A percentile compares a stretch with the other conserved stretches of the same genome.
Conservation (phyloP, 2,797 vertebrate species). For the Gymnopithys bicolor region DNA sequence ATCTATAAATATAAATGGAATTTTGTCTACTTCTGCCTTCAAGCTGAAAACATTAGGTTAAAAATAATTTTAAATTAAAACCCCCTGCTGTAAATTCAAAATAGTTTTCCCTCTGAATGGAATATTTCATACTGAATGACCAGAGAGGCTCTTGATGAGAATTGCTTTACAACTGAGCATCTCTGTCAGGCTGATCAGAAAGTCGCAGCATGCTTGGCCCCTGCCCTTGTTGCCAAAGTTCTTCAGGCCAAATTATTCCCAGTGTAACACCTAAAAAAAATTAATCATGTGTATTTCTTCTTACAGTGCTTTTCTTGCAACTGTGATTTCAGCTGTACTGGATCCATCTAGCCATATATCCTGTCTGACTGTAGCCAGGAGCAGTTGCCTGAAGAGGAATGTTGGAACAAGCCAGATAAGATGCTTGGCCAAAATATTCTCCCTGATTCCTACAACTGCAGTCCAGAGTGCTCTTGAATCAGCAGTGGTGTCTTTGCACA, state of each 20-base stretch:
- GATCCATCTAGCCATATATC: not conserved
- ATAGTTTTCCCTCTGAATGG: not conserved
- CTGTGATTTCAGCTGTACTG: not conserved
- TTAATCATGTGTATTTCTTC: not conserved
- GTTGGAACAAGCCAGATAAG: not conserved
- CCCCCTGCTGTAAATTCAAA: not conserved
- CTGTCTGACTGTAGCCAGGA: not conserved
- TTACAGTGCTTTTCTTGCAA: not conserved
- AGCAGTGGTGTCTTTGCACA: not conserved
- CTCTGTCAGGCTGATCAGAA: not conserved
- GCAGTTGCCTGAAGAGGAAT: not conserved
- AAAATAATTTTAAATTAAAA: constrained; percentile 28
- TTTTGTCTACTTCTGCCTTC: constrained; percentile 1
- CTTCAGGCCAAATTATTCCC: constrained; percentile 14
- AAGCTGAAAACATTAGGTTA: not conserved
- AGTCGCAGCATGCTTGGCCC: not conserved
- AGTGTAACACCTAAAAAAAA: not conserved
- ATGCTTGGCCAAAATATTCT: not conserved
- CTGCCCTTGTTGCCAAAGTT: not conserved
- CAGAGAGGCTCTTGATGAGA: not conserved
- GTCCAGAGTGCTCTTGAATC: not conserved
- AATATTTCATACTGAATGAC: not conserved
- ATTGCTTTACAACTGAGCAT: not conserved
- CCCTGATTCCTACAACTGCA: not conserved
- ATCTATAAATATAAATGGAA: constrained; percentile 1